Percentiles rank a stretch among this genome's conserved stretches.
phyloP scores from a whole-genome alignment of 2,888 invertebrate species.

The Andrena camellia region DNA sequence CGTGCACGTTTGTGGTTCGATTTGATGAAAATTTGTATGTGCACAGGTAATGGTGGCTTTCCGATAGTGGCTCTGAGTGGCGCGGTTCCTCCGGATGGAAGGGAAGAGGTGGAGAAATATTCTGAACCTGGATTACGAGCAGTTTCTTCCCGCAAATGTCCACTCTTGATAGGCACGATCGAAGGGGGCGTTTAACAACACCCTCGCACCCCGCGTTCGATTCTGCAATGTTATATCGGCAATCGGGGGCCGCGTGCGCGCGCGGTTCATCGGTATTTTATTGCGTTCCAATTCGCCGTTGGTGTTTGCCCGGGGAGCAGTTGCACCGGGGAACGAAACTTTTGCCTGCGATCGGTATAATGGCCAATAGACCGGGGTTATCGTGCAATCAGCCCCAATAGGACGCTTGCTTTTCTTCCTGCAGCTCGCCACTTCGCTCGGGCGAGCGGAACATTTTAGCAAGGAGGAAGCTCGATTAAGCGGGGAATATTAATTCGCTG shows the following conservation, averaged over 20 bases:
- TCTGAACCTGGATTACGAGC: background rate
- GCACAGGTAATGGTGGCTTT: background rate
- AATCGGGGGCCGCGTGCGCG: conserved; percentile 14
- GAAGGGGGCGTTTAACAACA: conserved; percentile 1
- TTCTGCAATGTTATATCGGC: conserved; percentile 47
- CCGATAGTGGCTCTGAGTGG: background rate
- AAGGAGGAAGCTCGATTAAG: conserved; percentile 16
- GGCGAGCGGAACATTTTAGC: background rate
- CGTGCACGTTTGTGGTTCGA: conserved; percentile 5
- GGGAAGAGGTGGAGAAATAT: background rate
- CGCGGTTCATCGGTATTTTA: conserved; percentile 43
- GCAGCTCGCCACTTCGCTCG: background rate
- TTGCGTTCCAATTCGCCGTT: conserved; percentile 32
- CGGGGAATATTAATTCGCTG: conserved; percentile 12
- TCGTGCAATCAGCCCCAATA: conserved; percentile 43
- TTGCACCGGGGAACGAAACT: conserved; percentile 21
- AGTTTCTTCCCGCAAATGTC: background rate
- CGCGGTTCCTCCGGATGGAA: background rate
- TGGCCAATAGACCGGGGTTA: conserved; percentile 59
- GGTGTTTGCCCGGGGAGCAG: conserved; percentile 29
- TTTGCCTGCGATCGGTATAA: conserved; percentile 49
- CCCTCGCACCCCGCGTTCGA: background rate
- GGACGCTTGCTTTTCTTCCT: conserved; percentile 48
- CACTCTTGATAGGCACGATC: background rate
- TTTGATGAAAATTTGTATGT: background rate